phyloP scores from a whole-genome alignment of 2,113 vertebrate genomes.

The Corythoichthys intestinalis region DNA sequence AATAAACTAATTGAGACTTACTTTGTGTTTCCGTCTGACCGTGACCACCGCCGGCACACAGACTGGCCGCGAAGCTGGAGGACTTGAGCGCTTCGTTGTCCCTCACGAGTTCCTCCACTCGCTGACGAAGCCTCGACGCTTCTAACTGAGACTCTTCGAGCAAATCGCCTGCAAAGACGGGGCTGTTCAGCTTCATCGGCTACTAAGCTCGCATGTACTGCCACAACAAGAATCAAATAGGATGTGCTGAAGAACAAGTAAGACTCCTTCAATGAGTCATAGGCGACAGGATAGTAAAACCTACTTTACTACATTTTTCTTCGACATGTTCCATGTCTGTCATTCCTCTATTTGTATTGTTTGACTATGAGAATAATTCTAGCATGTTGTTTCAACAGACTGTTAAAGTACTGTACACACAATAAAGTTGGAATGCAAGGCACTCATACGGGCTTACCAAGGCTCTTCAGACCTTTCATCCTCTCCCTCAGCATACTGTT shows the following conservation, averaged over 20 bases:
- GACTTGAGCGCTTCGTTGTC: conserved; percentile 83
- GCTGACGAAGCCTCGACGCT: conserved; percentile 84
- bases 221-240: conserved; percentile 1
- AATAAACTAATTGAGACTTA: conserved; percentile 30
- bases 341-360: neutral
- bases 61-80: conserved; percentile 66
- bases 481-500: conserved; percentile 86
- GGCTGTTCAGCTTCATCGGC: neutral
- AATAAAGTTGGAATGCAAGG: neutral
- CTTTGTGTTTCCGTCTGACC: conserved; percentile 64
- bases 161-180: conserved; percentile 78
- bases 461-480: conserved; percentile 93
- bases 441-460: conserved; percentile 73
- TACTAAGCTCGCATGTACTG: neutral
- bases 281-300: conserved; percentile 2
- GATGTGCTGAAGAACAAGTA: neutral
- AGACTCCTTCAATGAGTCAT: conserved; percentile 29
- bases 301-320: conserved; percentile 27
- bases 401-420: too few species aligned
- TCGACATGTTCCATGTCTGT: neutral
- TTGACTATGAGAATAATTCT: neutral
- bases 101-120: conserved; percentile 88
- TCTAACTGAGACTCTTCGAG: conserved; percentile 93
- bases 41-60: conserved; percentile 61
- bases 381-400: too few species aligned